Base-by-base conservation (phyloP, 2,797 vertebrate species). In the Pangasius mekongensis region DNA sequence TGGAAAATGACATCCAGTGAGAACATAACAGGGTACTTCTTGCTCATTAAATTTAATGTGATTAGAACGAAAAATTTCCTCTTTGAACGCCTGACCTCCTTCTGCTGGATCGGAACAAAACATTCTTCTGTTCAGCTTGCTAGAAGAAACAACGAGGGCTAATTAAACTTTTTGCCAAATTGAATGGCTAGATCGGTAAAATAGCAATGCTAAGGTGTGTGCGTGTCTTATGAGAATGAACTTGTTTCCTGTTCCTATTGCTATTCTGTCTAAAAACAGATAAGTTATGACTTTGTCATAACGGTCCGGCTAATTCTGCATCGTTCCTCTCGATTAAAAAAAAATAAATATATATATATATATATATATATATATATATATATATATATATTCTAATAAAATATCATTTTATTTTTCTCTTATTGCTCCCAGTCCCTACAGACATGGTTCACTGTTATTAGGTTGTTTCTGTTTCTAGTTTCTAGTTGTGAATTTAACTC, bases 41-140 rank as follows among this genome's bases (percentile, higher is more conserved):
- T 43, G 36, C 66, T 87, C 78, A 62, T 83, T 87, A 83, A 33
- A 73, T 87, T 73, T 49, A 87, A 87, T 73, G 86, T 47, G 78
- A 87, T 87, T 81, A 82, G 27, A 87, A 69, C 54, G 16, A 43
- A 39, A 43, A 39, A n/a, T 16, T 39, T 39, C 33, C 56, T 81
- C 54, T 58, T 24, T 27, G 33, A 81, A 81, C 78, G 24, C 14
- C 80, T 66, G 81, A 83, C 60, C 81, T 83, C 60, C 58, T 83
- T 83, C 58, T 83, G 36, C 81, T 30, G 33, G 33, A 5, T 33
- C 20, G 5, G 33, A 60, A 39, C 8, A 24, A 82, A 81, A 62
- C 22, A 39, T 14, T 16, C 33, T 39, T 82, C 13, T 27, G 43
- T 60, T 36, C 78, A 3, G 27, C 33, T 39, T 60, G 33, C 33